These are phyloP conservation scores for Phyllopteryx taeniolatus DNA, from an alignment of 2,113 vertebrate genomes.

Conservation along the genomic window DNA sequence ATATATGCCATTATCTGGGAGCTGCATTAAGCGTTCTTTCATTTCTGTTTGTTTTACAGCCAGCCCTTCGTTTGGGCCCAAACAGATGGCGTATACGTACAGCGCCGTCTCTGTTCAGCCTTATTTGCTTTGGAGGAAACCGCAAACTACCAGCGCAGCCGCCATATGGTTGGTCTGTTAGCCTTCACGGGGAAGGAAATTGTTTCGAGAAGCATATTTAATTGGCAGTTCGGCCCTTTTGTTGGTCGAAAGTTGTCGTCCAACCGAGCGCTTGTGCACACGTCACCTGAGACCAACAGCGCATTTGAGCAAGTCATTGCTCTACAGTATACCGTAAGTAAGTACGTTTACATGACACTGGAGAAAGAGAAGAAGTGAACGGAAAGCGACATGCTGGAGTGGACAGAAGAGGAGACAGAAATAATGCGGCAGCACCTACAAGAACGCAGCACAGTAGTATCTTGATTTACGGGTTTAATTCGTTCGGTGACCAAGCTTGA, in stretches of 20 bases:
- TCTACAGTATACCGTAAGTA: not conserved
- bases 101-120: slow-evolving; percentile 23
- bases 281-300: not conserved
- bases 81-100: slow-evolving; percentile 51
- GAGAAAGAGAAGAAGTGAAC: not conserved
- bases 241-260: not conserved
- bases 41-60: slow-evolving; percentile 37
- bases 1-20: slow-evolving; percentile 20
- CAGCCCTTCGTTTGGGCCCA: slow-evolving; percentile 35
- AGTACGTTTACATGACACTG: not conserved
- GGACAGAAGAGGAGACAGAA: not conserved
- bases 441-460: no score
- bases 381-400: not conserved
- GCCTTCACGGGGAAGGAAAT: not conserved
- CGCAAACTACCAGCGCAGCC: slow-evolving; percentile 2
- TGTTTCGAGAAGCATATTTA: not conserved
- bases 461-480: no score
- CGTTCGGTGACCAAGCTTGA: no score
- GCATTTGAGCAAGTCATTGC: not conserved
- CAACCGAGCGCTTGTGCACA: not conserved
- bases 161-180: slow-evolving; percentile 22
- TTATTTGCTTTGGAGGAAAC: slow-evolving; percentile 25
- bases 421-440: not conserved
- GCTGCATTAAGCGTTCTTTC: slow-evolving; percentile 28
- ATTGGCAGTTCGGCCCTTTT: not conserved